These are phyloP conservation scores for Tor tambroides DNA, from an alignment of 2,113 vertebrate species.

Conservation along the genomic window DNA sequence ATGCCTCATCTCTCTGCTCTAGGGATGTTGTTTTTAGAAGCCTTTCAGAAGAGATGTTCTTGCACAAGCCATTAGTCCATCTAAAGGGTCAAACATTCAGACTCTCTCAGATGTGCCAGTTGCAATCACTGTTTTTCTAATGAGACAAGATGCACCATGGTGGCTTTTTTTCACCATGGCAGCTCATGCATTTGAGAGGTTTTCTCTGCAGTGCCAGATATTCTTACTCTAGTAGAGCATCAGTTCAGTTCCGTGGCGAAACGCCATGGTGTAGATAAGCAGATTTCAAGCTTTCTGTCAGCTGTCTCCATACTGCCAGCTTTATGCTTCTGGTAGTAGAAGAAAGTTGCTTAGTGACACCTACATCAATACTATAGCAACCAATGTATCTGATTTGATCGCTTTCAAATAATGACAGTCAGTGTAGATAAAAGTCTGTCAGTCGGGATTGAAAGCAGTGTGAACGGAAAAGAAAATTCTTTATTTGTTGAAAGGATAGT, in stretches of 20 bases:
- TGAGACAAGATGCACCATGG: neutral
- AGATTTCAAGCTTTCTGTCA: conserved; percentile 40
- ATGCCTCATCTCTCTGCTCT: neutral
- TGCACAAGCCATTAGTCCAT: conserved; percentile 21
- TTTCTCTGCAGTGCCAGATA: neutral
- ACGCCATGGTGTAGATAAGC: conserved; percentile 19
- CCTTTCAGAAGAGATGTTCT: conserved; percentile 20
- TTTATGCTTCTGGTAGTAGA: neutral
- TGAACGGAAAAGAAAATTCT: neutral
- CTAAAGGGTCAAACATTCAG: conserved; percentile 6
- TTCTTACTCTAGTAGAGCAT: neutral
- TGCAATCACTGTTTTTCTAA: neutral
- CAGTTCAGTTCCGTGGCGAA: conserved; percentile 19
- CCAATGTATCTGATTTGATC: conserved; percentile 4
- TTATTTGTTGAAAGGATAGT: neutral
- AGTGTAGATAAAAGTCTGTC: neutral
- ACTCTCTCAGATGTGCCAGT: neutral
- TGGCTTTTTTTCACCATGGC: neutral
- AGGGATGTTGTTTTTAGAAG: conserved; percentile 18
- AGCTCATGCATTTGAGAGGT: conserved; percentile 2
- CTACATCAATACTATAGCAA: conserved; percentile 18
- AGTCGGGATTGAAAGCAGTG: neutral
- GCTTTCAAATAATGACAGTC: neutral
- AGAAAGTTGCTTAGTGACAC: neutral
- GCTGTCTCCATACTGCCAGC: conserved; percentile 17